phyloP scores from a whole-genome alignment of 1,140 invertebrate species.

The Eumaeus atala region DNA sequence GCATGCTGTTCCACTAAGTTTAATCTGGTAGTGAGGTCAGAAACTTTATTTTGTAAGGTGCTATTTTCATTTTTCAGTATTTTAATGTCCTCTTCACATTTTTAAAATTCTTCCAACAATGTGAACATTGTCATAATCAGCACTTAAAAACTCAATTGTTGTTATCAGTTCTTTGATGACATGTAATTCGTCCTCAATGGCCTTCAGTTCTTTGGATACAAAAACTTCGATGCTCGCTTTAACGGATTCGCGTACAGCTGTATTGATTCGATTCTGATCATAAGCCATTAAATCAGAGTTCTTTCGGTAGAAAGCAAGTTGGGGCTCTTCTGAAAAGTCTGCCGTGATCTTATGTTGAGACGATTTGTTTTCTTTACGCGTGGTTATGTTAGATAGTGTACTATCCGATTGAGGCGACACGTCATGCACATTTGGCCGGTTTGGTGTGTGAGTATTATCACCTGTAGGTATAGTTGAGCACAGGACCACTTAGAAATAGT shows the following conservation, averaged over 20 bases:
- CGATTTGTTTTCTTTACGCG: background rate
- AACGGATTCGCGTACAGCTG: background rate
- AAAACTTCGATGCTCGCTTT: background rate
- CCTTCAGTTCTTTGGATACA: background rate
- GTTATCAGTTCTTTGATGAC: too few relatives aligned
- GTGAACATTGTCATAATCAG: slow-evolving; percentile 23
- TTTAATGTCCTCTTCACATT: slow-evolving; percentile 16
- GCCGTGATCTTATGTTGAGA: background rate
- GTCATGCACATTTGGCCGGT: background rate
- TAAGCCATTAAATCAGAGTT: too few relatives aligned
- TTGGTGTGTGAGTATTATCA: background rate
- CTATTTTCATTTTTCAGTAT: background rate
- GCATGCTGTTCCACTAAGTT: slow-evolving; percentile 24
- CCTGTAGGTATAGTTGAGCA: background rate
- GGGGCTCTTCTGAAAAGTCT: too few relatives aligned
- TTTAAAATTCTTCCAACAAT: slow-evolving; percentile 12
- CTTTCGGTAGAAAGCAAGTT: too few relatives aligned
- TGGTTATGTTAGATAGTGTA: background rate
- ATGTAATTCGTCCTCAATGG: background rate
- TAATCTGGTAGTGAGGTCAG: slow-evolving; percentile 11
- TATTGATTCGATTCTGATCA: too few relatives aligned
- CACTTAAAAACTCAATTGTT: slow-evolving; percentile 10
- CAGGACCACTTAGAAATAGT: background rate
- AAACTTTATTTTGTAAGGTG: slow-evolving; percentile 16
- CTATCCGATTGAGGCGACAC: background rate